phyloP scores from a whole-genome alignment of 2,113 vertebrate genomes.

The Deroptyus accipitrinus region DNA sequence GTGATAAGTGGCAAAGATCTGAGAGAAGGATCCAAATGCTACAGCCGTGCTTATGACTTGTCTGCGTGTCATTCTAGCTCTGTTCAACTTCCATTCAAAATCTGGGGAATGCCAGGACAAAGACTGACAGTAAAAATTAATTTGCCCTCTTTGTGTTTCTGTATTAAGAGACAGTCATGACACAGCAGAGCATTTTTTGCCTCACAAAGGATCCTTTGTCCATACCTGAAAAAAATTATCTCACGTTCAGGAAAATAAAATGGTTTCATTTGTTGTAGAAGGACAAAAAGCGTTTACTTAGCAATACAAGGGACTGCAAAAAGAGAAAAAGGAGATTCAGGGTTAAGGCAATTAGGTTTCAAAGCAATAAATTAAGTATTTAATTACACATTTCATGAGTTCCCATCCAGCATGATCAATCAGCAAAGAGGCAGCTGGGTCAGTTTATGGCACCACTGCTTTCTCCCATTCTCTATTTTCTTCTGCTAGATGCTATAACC shows the following conservation, averaged over 20 bases:
- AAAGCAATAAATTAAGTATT: slow-evolving; percentile 10
- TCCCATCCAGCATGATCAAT: not conserved
- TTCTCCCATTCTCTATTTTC: not conserved
- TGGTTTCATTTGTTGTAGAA: not conserved
- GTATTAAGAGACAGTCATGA: not conserved
- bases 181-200: not conserved
- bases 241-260: not conserved
- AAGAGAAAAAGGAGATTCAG: not conserved
- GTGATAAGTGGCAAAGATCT: not conserved
- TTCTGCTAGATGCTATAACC: not conserved
- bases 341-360: not conserved
- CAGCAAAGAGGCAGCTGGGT: not conserved
- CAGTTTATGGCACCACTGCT: not conserved
- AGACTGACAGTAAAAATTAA: not conserved
- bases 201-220: not conserved
- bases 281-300: not conserved
- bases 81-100: not conserved
- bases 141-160: not conserved
- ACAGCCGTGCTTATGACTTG: not conserved
- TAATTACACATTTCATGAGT: slow-evolving; percentile 20
- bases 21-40: not conserved
- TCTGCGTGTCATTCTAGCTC: not conserved
- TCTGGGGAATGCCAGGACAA: not conserved
- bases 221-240: not conserved
- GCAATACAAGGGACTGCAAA: not conserved